phyloP scores from a whole-genome alignment of 2,113 vertebrate species.

The Macheiramphus alcinus region DNA sequence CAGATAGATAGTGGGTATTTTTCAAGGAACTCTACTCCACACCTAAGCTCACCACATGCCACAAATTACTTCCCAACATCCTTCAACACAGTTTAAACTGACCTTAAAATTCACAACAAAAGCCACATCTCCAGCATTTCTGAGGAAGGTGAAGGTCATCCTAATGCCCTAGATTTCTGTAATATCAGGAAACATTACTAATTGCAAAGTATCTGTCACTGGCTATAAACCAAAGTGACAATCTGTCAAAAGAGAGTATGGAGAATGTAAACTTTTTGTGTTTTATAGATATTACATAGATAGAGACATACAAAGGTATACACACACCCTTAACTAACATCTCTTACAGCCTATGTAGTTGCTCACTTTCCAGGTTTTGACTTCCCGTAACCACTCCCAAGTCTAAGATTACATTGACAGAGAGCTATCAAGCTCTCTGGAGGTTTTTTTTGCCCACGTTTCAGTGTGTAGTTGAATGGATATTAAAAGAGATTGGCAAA shows the following conservation, averaged over 20 bases:
- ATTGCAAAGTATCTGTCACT: not conserved
- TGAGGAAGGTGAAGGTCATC: not conserved
- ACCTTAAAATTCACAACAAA: not conserved
- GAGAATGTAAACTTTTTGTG: not conserved
- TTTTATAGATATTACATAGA: not conserved
- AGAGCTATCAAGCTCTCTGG: not conserved
- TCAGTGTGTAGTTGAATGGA: not conserved
- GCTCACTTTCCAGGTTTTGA: not conserved
- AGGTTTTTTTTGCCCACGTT: rapidly evolving
- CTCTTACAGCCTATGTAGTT: not conserved
- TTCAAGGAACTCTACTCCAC: not conserved
- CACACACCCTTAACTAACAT: not conserved
- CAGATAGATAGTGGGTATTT: not conserved
- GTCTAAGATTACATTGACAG: not conserved
- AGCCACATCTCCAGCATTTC: not conserved
- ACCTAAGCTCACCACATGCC: not conserved
- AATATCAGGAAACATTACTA: not conserved
- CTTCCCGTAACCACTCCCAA: not conserved
- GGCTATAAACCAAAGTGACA: not conserved
- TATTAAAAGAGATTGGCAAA: not conserved
- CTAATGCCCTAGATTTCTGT: not conserved
- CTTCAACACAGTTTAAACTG: not conserved
- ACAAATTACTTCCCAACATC: not conserved
- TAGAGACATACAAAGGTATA: not conserved
- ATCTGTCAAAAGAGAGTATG: not conserved